A percentile compares a stretch with the other conserved stretches of the same genome.
Conservation (phyloP, 2,888 invertebrate genomes). For the Lamproptera curius region DNA sequence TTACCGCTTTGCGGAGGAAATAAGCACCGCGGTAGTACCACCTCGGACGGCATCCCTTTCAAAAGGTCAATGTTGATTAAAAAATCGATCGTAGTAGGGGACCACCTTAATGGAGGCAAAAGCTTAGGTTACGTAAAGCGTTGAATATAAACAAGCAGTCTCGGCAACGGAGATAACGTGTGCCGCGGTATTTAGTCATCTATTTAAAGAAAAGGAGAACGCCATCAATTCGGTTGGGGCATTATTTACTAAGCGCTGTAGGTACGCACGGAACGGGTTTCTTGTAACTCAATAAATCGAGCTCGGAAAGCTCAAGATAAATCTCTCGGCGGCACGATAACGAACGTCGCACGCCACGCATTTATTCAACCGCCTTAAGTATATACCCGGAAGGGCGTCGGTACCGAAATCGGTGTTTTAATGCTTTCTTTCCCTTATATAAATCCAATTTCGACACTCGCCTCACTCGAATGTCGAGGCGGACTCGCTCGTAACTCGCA, state of each 20-base stretch:
- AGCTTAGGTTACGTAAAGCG: constrained; percentile 64
- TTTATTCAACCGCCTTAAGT: constrained; percentile 49
- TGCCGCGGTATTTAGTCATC: constrained; percentile 70
- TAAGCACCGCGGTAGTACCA: too few species aligned
- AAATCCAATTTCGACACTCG: constrained; percentile 32
- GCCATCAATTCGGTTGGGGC: constrained; percentile 68
- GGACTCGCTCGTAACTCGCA: constrained; percentile 24
- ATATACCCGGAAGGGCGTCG: constrained; percentile 57
- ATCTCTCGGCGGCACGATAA: constrained; percentile 72
- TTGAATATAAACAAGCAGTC: constrained; percentile 56
- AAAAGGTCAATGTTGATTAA: not conserved
- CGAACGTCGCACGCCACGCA: constrained; percentile 73
- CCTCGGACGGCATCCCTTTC: not conserved
- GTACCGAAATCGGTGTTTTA: constrained; percentile 40
- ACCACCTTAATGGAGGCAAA: constrained; percentile 53
- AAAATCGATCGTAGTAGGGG: constrained; percentile 34
- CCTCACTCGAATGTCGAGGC: constrained; percentile 34
- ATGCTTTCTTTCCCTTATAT: constrained; percentile 46
- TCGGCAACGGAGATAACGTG: constrained; percentile 64
- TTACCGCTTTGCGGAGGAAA: too few species aligned
- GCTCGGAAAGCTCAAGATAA: constrained; percentile 66
- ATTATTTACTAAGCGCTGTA: constrained; percentile 74
- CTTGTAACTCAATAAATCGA: constrained; percentile 68
- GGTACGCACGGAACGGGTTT: constrained; percentile 74
- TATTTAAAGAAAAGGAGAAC: constrained; percentile 71